Evolutionary conservation across 2,888 invertebrate genomes (phyloP).

Genomic region (Tenthredo mesomela): DNA sequence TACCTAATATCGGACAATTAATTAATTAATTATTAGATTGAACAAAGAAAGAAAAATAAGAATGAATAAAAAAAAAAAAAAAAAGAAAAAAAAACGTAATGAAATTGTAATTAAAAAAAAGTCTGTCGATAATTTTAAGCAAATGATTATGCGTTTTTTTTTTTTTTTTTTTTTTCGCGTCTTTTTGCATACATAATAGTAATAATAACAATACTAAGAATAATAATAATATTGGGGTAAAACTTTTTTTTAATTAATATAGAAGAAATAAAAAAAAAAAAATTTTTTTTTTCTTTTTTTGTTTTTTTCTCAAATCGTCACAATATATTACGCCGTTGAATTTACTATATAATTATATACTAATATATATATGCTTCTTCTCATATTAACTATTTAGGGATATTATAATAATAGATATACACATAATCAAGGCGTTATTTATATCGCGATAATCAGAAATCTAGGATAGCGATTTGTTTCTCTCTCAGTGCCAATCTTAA

Average conservation of each 20-base stretch:
- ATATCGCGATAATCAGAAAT: not conserved
- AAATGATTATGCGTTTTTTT: not conserved
- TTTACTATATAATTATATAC: constrained; percentile 16
- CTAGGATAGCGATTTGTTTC: not conserved
- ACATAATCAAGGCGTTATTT: not conserved
- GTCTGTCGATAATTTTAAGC: not conserved
- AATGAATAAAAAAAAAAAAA: not conserved
- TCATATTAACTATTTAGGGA: not conserved
- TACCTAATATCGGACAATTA: not conserved
- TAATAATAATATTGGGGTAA: not conserved
- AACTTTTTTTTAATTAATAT: not conserved
- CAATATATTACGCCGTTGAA: constrained; percentile 50
- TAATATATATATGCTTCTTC: not conserved
- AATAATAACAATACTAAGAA: not conserved
- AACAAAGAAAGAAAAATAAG: not conserved
- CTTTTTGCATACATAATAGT: not conserved
- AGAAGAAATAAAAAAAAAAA: no score
- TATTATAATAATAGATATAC: not conserved
- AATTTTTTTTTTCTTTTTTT: not conserved
- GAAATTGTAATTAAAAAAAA: not conserved
- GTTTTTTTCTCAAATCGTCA: constrained; percentile 51
- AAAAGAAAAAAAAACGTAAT: not conserved
- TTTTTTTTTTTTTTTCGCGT: not conserved
- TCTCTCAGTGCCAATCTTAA: constrained; percentile 38
- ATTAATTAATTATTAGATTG: not conserved